These are phyloP conservation scores for Nannoperca obscura DNA, from an alignment of 2,797 vertebrate species.

Conservation along the genomic window DNA sequence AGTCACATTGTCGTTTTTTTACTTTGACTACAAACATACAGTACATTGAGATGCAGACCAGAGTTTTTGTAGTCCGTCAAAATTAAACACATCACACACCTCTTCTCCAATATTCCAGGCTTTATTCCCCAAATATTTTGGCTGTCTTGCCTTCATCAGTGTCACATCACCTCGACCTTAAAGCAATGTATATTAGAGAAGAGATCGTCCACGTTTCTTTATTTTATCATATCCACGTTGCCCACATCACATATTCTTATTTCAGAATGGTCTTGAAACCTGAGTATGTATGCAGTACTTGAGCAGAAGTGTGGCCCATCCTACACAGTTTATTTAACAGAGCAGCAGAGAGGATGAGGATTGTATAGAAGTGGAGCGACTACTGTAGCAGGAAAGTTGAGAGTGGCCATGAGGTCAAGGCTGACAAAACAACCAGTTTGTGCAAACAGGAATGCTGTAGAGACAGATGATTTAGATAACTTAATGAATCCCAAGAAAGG, in stretches of 20 bases:
- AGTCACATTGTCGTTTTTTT: no score
- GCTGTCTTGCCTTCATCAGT: background rate
- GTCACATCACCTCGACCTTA: background rate
- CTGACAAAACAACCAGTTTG: constrained; percentile 6
- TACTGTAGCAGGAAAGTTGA: background rate
- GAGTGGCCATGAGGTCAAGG: background rate
- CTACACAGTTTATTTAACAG: background rate
- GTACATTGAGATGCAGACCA: no score
- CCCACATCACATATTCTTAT: background rate
- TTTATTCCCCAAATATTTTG: background rate
- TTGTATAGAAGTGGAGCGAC: background rate
- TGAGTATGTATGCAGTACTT: background rate
- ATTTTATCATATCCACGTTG: background rate
- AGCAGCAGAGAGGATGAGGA: background rate
- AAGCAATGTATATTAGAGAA: background rate
- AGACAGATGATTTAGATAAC: background rate
- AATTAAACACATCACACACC: no score
- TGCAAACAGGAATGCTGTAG: background rate
- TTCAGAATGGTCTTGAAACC: background rate
- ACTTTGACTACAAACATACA: no score
- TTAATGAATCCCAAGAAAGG: no score
- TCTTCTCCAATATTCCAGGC: background rate
- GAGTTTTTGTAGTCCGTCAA: no score
- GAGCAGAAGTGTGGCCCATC: background rate
- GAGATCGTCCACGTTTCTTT: background rate